Evolutionary conservation across 2,113 vertebrate species (phyloP), one percentile per base, ranked within the genome.

Genomic region (Clarias magur): DNA sequence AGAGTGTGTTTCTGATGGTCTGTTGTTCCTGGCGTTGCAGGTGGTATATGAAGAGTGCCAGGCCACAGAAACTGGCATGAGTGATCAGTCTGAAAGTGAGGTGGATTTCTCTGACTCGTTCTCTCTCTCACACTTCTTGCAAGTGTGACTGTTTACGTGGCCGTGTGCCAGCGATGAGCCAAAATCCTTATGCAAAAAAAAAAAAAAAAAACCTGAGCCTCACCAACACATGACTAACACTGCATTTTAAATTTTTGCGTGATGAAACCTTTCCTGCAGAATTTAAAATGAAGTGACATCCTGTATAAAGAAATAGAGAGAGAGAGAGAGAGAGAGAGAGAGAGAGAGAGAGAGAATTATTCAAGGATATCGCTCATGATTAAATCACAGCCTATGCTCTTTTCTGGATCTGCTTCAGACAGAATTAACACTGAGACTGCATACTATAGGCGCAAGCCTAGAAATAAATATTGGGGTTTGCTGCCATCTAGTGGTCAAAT

Each of bases 401-500:
- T 76, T 76, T 76, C 23, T 11, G 1, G 70, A 42, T 53, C 21
- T n/a, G 21, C 21, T 48, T 42, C 19, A 42, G 17, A 30, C 10
- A 57, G 15, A 79, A 56, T 56, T 53, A 56, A 27, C 42, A 19
- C 72, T 48, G 48, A 53, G 3, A 53, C 72, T 75, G 5, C 19
- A 48, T 48, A 48, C 42, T 27, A 17, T 9, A 34, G 21, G 54
- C 17, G 56, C 21, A 34, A 12, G 21, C 23, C 19, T 19, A 27
- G n/a, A 30, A 10, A 30, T 53, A 27, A 75, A 19, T 0, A 38
- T 15, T 82, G n/a, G 72, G 27, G 25, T 62, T 68, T n/a, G 34
- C 68, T 86, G 89, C 85, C 87, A 90, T 88, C 89, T 90, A 34
- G 84, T 88, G 89, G 87, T 27, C 38, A 19, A n/a, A 70, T 13